Base-by-base conservation (phyloP, 2,797 vertebrate species). In the Nothura maculosa region DNA sequence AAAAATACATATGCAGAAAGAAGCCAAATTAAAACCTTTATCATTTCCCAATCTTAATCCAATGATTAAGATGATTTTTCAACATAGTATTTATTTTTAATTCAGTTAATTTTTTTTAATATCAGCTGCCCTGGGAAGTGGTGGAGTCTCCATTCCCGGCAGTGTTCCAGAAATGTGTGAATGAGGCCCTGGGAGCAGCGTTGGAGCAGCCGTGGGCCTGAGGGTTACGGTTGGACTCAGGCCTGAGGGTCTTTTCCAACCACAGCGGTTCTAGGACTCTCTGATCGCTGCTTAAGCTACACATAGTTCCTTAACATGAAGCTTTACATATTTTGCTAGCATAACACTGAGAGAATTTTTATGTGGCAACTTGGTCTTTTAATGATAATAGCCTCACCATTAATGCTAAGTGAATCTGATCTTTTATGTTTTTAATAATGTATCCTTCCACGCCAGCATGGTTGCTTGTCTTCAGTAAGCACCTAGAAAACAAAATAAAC, bases 361-460 rank as follows among this genome's bases (percentile, higher is more conserved):
- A 82, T 75, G 70, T 6, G 36, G 38, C 14, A 73, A 21, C 12
- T 85, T 61, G 6, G 0, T 20, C 74, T 54, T 91, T 50, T 43
- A 89, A 17, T 55, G n/a, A 47, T 42, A 81, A 45, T 38, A 43
- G 34, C 77, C 98, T 98, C 97, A 99, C 99, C 99, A 96, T 98
- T 93, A 98, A 95, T 1, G 98, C 98, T 30, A 96, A 82, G 68
- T 99, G 98, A 54, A 99, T 98, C 92, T 99, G 98, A 95, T 98
- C 99, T 97, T 98, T 99, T 92, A 99, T 98, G 94, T 99, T 99
- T 93, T 99, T 99, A 89, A 99, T 98, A 82, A 99, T 97, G 64
- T 98, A 98, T 87, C 99, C 98, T 93, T 99, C 98, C 63, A 99
- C 98, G 48, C 99, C 99, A 61, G 98, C 97, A 85, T 99, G 99